phyloP scores from a whole-genome alignment of 2,113 vertebrate species.

The Lathamus discolor region DNA sequence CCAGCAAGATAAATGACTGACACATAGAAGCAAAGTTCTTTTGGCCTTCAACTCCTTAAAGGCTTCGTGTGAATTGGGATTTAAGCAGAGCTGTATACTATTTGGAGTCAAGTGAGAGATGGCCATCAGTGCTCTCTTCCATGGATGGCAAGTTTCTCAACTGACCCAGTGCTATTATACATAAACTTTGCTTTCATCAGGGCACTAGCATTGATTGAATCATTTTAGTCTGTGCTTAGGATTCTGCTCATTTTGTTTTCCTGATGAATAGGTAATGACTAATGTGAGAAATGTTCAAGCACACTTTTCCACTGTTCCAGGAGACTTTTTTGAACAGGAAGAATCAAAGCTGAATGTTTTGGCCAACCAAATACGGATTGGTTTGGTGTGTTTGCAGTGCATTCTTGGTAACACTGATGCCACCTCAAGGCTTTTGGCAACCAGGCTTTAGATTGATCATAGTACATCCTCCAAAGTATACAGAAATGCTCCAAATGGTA shows the following conservation, averaged over 20 bases:
- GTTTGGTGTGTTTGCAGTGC: background rate
- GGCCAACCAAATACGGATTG: fast-evolving
- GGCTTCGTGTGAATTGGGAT: background rate
- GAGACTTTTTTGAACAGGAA: background rate
- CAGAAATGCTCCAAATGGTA: background rate
- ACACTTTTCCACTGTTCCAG: background rate
- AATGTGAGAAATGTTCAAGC: background rate
- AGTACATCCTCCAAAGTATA: background rate
- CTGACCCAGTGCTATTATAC: background rate
- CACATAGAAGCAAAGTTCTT: background rate
- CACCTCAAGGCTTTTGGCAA: background rate
- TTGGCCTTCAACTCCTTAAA: background rate
- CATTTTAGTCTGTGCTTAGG: background rate
- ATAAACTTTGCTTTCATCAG: background rate
- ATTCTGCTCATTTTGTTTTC: background rate
- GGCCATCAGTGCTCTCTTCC: background rate
- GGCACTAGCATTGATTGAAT: background rate
- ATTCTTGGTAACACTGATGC: background rate
- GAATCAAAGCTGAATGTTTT: background rate
- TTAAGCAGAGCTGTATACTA: background rate
- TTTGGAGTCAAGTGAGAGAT: background rate
- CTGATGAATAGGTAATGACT: background rate
- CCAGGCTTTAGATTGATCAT: background rate
- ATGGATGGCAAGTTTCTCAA: background rate
- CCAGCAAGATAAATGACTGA: background rate